phyloP scores from a whole-genome alignment of 2,797 vertebrate species.

The Phrynocephalus forsythii region DNA sequence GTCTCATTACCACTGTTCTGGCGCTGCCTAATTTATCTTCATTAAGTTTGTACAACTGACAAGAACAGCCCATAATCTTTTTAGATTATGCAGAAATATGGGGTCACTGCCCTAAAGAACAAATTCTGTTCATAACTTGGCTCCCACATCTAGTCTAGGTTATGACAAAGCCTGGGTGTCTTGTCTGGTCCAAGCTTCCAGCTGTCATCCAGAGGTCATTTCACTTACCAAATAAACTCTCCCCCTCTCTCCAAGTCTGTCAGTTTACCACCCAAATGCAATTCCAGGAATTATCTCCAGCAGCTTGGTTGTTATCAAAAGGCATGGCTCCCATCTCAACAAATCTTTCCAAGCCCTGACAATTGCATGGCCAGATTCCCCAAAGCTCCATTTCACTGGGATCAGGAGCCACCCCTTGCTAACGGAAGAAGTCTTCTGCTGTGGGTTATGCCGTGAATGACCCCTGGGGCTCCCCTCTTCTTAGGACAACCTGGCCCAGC shows the following conservation, averaged over 20 bases:
- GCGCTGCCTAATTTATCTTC: not conserved
- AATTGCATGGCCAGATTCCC: not conserved
- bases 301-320: not conserved
- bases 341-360: not conserved
- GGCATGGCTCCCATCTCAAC: not conserved
- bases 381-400: not conserved
- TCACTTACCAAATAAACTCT: not conserved
- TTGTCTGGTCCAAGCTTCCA: fast-evolving
- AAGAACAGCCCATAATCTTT: constrained; percentile 1
- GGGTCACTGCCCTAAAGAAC: constrained; percentile 15
- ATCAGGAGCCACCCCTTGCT: not conserved
- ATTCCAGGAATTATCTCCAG: not conserved
- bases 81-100: constrained; percentile 5
- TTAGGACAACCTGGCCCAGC: not conserved
- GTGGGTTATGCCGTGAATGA: not conserved
- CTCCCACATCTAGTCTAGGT: fast-evolving
- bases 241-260: fast-evolving
- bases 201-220: constrained; percentile 26
- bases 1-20: not conserved
- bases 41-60: not conserved
- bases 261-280: not conserved
- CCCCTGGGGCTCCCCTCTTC: not conserved
- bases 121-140: constrained; percentile 22
- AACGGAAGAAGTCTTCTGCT: not conserved
- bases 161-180: constrained; percentile 4